phyloP scores from a whole-genome alignment of 2,113 vertebrate genomes.

The Pangasianodon hypophthalmus region DNA sequence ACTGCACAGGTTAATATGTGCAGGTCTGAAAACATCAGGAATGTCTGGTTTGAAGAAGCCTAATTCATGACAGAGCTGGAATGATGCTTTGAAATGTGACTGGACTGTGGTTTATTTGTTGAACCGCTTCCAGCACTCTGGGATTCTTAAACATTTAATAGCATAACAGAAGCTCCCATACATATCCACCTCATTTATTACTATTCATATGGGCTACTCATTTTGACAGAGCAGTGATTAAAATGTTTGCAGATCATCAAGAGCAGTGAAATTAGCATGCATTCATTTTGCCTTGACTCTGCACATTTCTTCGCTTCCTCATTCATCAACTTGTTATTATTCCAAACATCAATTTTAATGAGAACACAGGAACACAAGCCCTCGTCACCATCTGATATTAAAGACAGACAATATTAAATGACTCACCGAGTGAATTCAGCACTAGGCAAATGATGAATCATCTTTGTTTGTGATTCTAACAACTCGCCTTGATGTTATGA shows the following conservation, averaged over 20 bases:
- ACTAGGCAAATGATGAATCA: background rate
- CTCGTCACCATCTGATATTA: slow-evolving; percentile 1
- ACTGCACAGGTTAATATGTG: background rate
- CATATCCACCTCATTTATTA: background rate
- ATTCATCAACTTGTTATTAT: background rate
- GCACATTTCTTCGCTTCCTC: slow-evolving; percentile 29
- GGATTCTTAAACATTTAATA: background rate
- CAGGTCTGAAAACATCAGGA: background rate
- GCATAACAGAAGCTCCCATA: background rate
- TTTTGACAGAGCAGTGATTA: slow-evolving; percentile 11
- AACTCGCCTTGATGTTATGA: background rate
- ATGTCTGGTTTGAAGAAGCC: background rate
- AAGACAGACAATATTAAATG: background rate
- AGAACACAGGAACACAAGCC: background rate
- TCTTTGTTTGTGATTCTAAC: slow-evolving; percentile 10
- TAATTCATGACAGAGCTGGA: background rate
- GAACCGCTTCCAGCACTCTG: background rate
- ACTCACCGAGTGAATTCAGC: background rate
- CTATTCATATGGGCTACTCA: background rate
- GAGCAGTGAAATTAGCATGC: slow-evolving; percentile 29
- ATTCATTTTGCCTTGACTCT: slow-evolving; percentile 35
- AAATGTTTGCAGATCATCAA: slow-evolving; percentile 15
- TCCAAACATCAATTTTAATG: slow-evolving; percentile 25
- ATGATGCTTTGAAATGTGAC: background rate
- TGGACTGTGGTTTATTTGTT: background rate